Conservation (phyloP, 2,888 invertebrate species). For the Scotopteryx bipunctaria region DNA sequence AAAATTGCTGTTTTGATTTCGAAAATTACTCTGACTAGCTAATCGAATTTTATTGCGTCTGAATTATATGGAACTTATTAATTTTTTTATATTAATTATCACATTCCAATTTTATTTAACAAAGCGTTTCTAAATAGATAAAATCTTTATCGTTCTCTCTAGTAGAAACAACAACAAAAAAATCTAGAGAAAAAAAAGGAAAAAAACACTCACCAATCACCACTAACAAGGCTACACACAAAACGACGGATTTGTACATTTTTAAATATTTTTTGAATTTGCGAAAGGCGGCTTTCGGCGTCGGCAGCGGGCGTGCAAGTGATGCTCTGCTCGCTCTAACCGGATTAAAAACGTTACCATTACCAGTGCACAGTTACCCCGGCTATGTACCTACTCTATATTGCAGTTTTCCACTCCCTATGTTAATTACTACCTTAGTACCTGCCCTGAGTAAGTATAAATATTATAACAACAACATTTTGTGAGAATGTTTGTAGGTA, state of each 20-base stretch:
- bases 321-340: slow-evolving; percentile 65
- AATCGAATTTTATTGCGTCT: background rate
- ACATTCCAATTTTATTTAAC: background rate
- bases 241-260: slow-evolving; percentile 69
- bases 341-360: slow-evolving; percentile 67
- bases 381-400: slow-evolving; percentile 28
- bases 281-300: slow-evolving; percentile 51
- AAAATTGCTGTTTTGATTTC: slow-evolving; percentile 7
- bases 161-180: too few species aligned
- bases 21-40: slow-evolving; percentile 1
- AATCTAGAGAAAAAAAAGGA: background rate
- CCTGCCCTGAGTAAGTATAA: too few species aligned
- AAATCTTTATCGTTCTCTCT: too few species aligned
- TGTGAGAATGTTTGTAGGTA: too few species aligned
- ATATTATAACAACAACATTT: too few species aligned
- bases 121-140: too few species aligned
- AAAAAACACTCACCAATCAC: slow-evolving; percentile 65
- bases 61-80: background rate
- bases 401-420: slow-evolving; percentile 21
- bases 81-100: background rate
- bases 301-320: slow-evolving; percentile 64
- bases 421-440: too few species aligned
- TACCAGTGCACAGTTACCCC: slow-evolving; percentile 50
- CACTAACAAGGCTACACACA: slow-evolving; percentile 68
- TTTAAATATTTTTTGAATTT: slow-evolving; percentile 39